Conservation (phyloP, 2,888 invertebrate species). For the Eretmocerus hayati region DNA sequence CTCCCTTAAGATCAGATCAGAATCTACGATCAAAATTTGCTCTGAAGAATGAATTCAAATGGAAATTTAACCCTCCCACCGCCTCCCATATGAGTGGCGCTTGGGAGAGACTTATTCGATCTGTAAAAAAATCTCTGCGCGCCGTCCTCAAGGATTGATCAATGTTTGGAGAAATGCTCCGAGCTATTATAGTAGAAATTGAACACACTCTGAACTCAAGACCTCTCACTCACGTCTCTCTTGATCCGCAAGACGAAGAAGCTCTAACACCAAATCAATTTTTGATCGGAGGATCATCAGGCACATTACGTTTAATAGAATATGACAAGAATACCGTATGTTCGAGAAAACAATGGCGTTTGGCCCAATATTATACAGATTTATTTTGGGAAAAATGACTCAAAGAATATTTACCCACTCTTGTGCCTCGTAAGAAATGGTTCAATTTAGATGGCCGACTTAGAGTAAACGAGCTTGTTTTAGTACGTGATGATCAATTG, state of each 20-base stretch:
- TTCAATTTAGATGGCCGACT: no score
- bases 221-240: constrained; percentile 7
- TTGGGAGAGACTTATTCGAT: constrained; percentile 1
- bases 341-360: no score
- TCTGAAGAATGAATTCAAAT: constrained; percentile 1
- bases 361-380: no score
- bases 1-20: neutral
- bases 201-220: constrained; percentile 8
- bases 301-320: no score
- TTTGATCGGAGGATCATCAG: neutral
- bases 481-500: no score
- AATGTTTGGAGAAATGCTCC: constrained; percentile 3
- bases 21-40: neutral
- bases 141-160: neutral
- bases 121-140: neutral
- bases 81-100: constrained; percentile 5
- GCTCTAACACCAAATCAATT: constrained; percentile 1
- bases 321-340: no score
- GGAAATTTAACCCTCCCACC: constrained; percentile 1
- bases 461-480: no score
- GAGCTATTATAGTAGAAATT: constrained; percentile 4
- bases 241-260: constrained; percentile 1
- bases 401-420: no score
- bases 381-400: no score
- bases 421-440: no score